Evolutionary conservation across 1,140 invertebrate species (phyloP), one percentile per base, ranked within the genome.

Genomic region (Drosophila lowei): DNA sequence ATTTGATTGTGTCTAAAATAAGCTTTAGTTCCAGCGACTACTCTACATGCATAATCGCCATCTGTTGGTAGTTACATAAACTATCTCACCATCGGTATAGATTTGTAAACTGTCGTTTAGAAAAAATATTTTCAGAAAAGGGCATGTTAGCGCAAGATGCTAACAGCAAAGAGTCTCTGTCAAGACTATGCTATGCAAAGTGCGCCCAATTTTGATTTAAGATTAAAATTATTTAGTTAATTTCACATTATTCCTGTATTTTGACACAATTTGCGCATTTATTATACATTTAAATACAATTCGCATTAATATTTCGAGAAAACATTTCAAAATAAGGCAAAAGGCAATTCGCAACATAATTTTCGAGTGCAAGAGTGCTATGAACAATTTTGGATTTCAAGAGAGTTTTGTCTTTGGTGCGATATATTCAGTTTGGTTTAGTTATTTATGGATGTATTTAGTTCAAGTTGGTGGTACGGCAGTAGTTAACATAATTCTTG

Each of bases 401-500:
- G 0, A 18, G 48, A 11, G 42, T 47, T 42, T 59, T 7, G 15
- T 30, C 41, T 75, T 77, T 52, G 53, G 81, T 85, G 81, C 81
- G 67, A 63, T 55, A 65, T 66, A 56, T 38, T 64, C 65, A 38
- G 34, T 54, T 34, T 25, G 5, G 23, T 25, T 46, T 47, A 42
- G 34, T 18, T 63, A 41, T 53, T 15, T 55, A 15, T 30, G 30
- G 30, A 30, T 30, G 8, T 30, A 30, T 30, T 30, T 77, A 44
- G 43, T 43, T 67, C 34, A 62, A 61, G 52, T 63, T 71, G 81
- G 83, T 85, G 81, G 83, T 86, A 64, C 58, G 81, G 81, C 81
- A 85, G 77, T 85, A 60, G 63, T 73, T 64, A 85, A 81, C 70
- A 67, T 86, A 70, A 54, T 60, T 66, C 65, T 80, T 74, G 81